Evolutionary conservation across 2,888 invertebrate genomes (phyloP), one percentile per base, ranked within the genome.

Genomic region (Polydrusus tereticollis): DNA sequence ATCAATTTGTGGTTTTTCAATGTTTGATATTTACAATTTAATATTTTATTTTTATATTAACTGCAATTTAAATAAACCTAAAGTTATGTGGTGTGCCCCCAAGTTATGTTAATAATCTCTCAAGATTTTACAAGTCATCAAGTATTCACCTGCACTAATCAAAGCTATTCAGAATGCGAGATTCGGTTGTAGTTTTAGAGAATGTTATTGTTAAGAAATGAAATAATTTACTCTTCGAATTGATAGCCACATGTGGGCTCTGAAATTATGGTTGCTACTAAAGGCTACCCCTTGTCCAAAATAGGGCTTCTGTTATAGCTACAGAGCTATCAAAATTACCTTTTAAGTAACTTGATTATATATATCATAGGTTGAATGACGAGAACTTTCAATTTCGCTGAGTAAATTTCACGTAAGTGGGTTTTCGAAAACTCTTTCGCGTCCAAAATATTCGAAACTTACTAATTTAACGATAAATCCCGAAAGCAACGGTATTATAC

Each of bases 111-210:
- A 29, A 55, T 47, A 55, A 29, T 55, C 52, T 55, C 55, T 68
- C 52, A 52, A 68, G 26, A 59, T 59, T 66, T 82, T 80, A 77
- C 83, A 72, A 83, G 83, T 83, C 83, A 83, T 83, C 80, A 76
- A 76, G 79, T 78, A 82, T 83, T 82, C 82, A 82, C 80, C 81
- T 82, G 81, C 79, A 80, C 81, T 81, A 82, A 82, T 82, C 81
- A 79, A 80, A 78, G 80, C 75, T 80, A 80, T 80, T 81, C 80
- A 82, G 79, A 82, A 80, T 78, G 77, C 78, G 73, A 77, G 78
- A 78, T 73, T 66, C 69, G 75, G 72, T 77, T 78, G 78, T 76
- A 78, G 77, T 75, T 79, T 80, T 79, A 75, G 75, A 78, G 78
- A 78, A 78, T 78, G 76, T 77, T 78, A 77, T 80, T 80, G 78